Evolutionary conservation across 1,140 invertebrate species (phyloP), one percentile per base, ranked within the genome.

Genomic region (Streblospio benedicti): DNA sequence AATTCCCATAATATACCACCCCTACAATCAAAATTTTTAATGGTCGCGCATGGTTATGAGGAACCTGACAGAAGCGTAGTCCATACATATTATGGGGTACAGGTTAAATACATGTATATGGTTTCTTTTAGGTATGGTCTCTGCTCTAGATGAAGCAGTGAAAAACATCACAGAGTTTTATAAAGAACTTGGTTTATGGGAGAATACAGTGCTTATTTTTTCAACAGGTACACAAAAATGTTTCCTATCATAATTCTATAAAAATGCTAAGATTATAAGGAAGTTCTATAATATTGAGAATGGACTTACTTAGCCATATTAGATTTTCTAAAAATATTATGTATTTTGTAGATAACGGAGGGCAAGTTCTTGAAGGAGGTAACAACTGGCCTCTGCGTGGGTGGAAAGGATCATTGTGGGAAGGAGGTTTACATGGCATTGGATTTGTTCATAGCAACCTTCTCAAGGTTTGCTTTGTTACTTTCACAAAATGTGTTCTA

Each of bases 311-410:
- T n/a, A n/a, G n/a, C n/a, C n/a, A n/a, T n/a, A n/a, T n/a, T n/a
- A n/a, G n/a, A n/a, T n/a, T n/a, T n/a, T n/a, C n/a, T n/a, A n/a
- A n/a, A n/a, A n/a, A n/a, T n/a, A n/a, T n/a, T n/a, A n/a, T n/a
- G n/a, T n/a, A n/a, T n/a, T n/a, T 62, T 27, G 6, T 71, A 70
- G 72, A 80, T 65, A 80, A 80, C 68, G 79, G 79, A 18, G 78
- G 78, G 4, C 67, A 75, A 41, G 59, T 73, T 1, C 63, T 65
- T 41, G 68, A 63, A 23, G 78, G 78, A 16, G 79, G 77, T 12
- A 79, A 78, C 49, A 82, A 82, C 65, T 78, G 68, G 67, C 81
- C 81, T 0, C 64, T 81, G 0, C 45, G 80, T 41, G 81, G 81
- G n/a, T 74, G 72, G 64, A 82, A 82, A 61, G 70, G 67, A 20